Evolutionary conservation across 2,888 invertebrate species (phyloP), one percentile per base, ranked within the genome.

Genomic region (Xylophagus ater): DNA sequence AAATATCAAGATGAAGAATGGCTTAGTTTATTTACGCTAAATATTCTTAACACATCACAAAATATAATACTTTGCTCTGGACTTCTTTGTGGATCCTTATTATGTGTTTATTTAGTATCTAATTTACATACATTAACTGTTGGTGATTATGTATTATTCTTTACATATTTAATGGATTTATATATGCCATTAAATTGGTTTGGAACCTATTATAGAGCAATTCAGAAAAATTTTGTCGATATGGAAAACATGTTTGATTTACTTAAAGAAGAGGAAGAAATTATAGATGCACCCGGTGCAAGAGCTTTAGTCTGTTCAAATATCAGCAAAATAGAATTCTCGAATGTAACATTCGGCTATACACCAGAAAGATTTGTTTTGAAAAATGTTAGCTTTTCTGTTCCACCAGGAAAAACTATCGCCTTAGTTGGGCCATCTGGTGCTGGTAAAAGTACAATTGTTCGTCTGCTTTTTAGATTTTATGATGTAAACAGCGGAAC

Each of bases 211-310:
- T 98, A 98, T 59, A 83, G 96, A 57, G 86, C 89, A 40, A 94
- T 97, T 43, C 97, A 97, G 60, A 90, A 88, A 68, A 89, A 93
- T 57, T 97, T 98, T 57, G 81, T 97, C 13, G 97, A 98, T 58
- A 97, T 97, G 97, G 97, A 98, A 65, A 97, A 97, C 63, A 96
- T 98, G 97, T 92, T 97, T 60, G 94, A 96, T 51, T 65, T 98
- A 45, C 70, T 98, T 54, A 75, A 82, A 25, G 88, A 90, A 55
- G 77, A 84, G 30, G 77, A 83, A 37, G 94, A 97, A 69, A 78
- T 96, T 17, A 70, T 77, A 3, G 93, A 97, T 66, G 76, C 78
- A 0, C 76, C 81, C 0, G 81, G 83, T 37, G 90, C 93, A 7
- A 74, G 74, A 0, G 74, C 77, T 0, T 61, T 96, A 33, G 41